Evolutionary conservation across 2,888 invertebrate genomes (phyloP).

Genomic region (Troides aeacus): DNA sequence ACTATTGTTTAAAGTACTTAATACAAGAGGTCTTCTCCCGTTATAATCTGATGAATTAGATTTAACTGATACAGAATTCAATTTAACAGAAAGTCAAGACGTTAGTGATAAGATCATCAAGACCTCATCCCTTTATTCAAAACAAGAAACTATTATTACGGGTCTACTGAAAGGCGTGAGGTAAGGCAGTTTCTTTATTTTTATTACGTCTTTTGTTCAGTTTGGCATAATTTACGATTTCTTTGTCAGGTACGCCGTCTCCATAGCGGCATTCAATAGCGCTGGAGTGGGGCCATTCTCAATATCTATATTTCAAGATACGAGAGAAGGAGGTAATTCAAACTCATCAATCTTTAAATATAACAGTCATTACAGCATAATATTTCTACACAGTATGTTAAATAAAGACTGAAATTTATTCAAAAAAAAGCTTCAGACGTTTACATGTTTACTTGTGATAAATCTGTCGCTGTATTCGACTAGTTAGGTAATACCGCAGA

Average conservation of each 20-base stretch:
- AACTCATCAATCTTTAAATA: neutral
- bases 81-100: slow-evolving; percentile 59
- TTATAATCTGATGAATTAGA: neutral
- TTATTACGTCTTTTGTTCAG: slow-evolving; percentile 4
- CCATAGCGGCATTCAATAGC: slow-evolving; percentile 90
- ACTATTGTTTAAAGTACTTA: too few species aligned
- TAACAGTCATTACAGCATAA: neutral
- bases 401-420: too few species aligned
- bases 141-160: slow-evolving; percentile 64
- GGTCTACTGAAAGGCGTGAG: slow-evolving; percentile 81
- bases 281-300: slow-evolving; percentile 91
- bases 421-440: too few species aligned
- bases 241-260: slow-evolving; percentile 86
- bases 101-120: slow-evolving; percentile 68
- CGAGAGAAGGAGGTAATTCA: slow-evolving; percentile 88
- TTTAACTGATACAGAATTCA: slow-evolving; percentile 7
- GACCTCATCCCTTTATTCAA: slow-evolving; percentile 67
- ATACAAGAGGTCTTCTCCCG: too few species aligned
- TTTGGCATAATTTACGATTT: slow-evolving; percentile 9
- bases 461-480: too few species aligned
- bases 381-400: too few species aligned
- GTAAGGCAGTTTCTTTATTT: slow-evolving; percentile 41
- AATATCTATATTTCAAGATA: slow-evolving; percentile 87
- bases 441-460: too few species aligned
- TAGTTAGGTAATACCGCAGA: too few species aligned